phyloP scores from a whole-genome alignment of 2,797 vertebrate species.

The Falco peregrinus region DNA sequence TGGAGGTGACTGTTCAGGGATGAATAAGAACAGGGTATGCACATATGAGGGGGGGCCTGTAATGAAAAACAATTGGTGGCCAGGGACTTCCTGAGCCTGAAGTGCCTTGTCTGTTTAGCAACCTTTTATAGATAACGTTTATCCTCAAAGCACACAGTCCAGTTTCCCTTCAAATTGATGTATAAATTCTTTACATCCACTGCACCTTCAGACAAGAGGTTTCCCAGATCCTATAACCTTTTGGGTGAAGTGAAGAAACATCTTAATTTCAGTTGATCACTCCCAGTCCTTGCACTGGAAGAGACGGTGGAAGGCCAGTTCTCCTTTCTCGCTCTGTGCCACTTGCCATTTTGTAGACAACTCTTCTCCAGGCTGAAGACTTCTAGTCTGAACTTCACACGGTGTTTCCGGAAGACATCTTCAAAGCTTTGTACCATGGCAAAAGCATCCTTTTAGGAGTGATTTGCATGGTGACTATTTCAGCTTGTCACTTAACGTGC shows the following conservation, averaged over 20 bases:
- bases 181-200: not conserved
- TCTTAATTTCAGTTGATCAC: not conserved
- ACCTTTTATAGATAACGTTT: accelerated
- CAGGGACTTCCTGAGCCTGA: not conserved
- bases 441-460: not conserved
- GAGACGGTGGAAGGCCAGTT: not conserved
- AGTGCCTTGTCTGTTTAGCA: not conserved
- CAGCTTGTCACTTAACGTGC: not conserved
- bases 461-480: accelerated
- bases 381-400: not conserved
- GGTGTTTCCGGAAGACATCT: not conserved
- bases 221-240: not conserved
- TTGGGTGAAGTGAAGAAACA: not conserved
- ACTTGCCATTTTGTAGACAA: not conserved
- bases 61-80: not conserved
- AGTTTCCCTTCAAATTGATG: not conserved
- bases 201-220: accelerated
- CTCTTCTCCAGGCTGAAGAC: not conserved
- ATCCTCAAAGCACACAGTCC: not conserved
- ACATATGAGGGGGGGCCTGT: accelerated
- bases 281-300: not conserved
- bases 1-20: not conserved
- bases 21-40: not conserved
- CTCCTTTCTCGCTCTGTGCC: not conserved
- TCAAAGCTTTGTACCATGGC: not conserved